phyloP scores from a whole-genome alignment of 2,113 vertebrate genomes.

The Sminthopsis crassicaudata region DNA sequence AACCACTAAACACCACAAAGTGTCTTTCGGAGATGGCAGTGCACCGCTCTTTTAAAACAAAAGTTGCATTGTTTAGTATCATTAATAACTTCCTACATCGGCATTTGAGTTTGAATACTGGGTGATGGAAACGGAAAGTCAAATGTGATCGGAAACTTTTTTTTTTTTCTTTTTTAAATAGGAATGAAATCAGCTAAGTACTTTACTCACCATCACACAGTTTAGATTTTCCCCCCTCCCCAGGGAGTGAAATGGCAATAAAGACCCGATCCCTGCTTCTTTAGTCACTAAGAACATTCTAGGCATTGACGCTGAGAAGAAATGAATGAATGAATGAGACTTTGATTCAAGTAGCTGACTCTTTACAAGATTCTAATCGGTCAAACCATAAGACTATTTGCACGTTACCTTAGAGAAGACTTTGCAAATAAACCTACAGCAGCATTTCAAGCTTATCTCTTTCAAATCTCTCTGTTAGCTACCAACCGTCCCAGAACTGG shows the following conservation, averaged over 20 bases:
- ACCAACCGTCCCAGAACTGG: conserved; percentile 11
- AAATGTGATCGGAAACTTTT: conserved; percentile 27
- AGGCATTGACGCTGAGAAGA: neutral
- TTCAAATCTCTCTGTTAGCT: conserved; percentile 3
- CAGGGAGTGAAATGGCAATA: conserved; percentile 33
- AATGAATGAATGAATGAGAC: neutral
- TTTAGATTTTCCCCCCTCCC: conserved; percentile 6
- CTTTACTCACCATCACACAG: neutral
- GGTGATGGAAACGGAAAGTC: conserved; percentile 50
- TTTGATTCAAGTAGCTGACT: conserved; percentile 52
- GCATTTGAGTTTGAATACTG: conserved; percentile 61
- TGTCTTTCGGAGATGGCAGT: conserved; percentile 91
- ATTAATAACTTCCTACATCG: conserved; percentile 69
- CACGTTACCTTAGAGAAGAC: neutral
- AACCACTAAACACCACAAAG: conserved; percentile 66
- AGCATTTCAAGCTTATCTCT: conserved; percentile 17
- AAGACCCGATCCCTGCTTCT: neutral
- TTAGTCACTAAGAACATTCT: neutral
- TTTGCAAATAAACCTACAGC: conserved; percentile 9
- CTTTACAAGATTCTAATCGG: conserved; percentile 40
- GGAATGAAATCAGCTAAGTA: conserved; percentile 43
- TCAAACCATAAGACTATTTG: conserved; percentile 37
- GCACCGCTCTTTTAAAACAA: conserved; percentile 89
- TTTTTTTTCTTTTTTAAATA: conserved; percentile 12
- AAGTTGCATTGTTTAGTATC: conserved; percentile 86